Evolutionary conservation across 2,797 vertebrate genomes (phyloP).

Genomic region (Sciurus carolinensis): DNA sequence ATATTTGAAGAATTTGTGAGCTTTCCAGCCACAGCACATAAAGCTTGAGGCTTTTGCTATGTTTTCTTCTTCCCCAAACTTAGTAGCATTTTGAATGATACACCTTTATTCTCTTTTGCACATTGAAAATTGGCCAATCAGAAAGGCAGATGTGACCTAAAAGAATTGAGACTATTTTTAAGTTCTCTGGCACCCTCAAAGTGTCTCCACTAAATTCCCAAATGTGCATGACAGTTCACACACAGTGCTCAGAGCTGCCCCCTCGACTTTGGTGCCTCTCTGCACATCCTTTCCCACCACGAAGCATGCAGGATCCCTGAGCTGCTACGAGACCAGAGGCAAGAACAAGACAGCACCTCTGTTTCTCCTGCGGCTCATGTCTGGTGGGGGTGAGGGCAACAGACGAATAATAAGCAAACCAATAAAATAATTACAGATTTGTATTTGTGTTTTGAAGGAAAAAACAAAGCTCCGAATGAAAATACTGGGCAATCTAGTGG

Average conservation of each 20-base stretch:
- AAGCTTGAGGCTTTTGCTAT: background rate
- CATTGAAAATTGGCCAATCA: slow-evolving; percentile 43
- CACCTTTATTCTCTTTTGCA: background rate
- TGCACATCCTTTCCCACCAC: fast-evolving
- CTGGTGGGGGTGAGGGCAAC: background rate
- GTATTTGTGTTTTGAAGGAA: background rate
- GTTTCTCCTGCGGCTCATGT: fast-evolving
- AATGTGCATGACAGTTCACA: background rate
- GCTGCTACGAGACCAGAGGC: background rate
- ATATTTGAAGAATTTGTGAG: background rate
- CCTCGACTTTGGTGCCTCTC: background rate
- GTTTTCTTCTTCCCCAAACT: background rate
- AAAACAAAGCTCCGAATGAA: background rate
- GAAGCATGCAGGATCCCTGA: background rate
- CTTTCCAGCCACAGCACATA: background rate
- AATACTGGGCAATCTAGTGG: background rate
- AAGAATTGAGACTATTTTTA: background rate
- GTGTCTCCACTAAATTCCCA: background rate
- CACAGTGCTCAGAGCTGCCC: background rate
- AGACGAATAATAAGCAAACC: background rate
- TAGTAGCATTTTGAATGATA: background rate
- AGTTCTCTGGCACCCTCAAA: slow-evolving; percentile 1
- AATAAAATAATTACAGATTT: background rate
- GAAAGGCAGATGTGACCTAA: background rate
- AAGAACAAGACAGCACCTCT: background rate